A percentile compares a stretch with the other conserved stretches of the same genome.
Evolutionary conservation across 2,888 invertebrate species (phyloP).

Genomic region (Clistopyga incitator): DNA sequence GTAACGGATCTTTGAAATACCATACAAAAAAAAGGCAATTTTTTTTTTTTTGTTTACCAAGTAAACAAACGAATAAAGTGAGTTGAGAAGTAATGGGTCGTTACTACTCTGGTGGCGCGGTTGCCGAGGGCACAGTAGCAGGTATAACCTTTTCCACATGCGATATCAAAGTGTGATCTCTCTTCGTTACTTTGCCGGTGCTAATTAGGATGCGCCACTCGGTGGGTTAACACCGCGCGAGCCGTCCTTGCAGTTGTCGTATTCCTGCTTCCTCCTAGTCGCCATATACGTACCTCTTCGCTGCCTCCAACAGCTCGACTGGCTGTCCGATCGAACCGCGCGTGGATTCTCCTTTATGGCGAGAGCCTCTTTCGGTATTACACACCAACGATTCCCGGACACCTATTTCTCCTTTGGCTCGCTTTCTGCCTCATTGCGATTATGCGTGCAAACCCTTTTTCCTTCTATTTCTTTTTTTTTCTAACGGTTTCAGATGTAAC

Average conservation of each 20-base stretch:
- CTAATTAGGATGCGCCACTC: slow-evolving; percentile 72
- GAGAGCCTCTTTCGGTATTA: slow-evolving; percentile 69
- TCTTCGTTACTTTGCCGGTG: slow-evolving; percentile 70
- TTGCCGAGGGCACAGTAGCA: slow-evolving; percentile 10
- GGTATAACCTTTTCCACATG: slow-evolving; percentile 43
- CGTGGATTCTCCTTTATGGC: slow-evolving; percentile 70
- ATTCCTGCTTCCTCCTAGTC: slow-evolving; percentile 57
- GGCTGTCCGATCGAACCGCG: slow-evolving; percentile 60
- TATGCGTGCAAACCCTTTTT: slow-evolving; percentile 10
- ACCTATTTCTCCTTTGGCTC: slow-evolving; percentile 34
- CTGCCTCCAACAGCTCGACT: slow-evolving; percentile 36
- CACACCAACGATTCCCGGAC: slow-evolving; percentile 36
- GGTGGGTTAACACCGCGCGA: slow-evolving; percentile 67
- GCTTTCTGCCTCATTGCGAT: slow-evolving; percentile 13
- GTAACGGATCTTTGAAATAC: no score
- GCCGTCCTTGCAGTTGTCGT: slow-evolving; percentile 61
- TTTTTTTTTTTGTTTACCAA: no score
- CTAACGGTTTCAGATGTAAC: slow-evolving; percentile 61
- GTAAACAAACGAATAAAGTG: no score
- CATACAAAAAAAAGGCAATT: no score
- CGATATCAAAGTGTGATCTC: slow-evolving; percentile 69
- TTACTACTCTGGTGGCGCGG: neutral
- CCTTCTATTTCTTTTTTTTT: slow-evolving; percentile 69
- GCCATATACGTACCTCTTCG: slow-evolving; percentile 66
- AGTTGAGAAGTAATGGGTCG: no score